Conservation (phyloP, 1,140 invertebrate species). For the Cephus cinctus region DNA sequence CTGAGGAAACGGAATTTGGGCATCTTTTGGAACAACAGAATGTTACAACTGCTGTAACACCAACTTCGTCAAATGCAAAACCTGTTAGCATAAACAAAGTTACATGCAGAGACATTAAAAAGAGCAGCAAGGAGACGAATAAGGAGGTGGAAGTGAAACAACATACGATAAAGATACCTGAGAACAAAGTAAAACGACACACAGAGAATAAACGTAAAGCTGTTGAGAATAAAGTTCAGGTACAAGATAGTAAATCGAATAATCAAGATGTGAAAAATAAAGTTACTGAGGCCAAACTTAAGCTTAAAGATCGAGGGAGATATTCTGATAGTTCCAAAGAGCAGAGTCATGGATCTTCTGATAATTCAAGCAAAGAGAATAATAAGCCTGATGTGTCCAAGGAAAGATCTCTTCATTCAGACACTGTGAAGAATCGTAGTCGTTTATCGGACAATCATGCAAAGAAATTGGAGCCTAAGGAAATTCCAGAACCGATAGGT, state of each 20-base stretch:
- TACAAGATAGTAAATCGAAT: slow-evolving; percentile 26
- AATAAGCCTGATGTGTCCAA: slow-evolving; percentile 31
- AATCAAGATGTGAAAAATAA: slow-evolving; percentile 17
- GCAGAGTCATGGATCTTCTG: slow-evolving; percentile 28
- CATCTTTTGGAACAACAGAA: no score
- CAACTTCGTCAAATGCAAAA: no score
- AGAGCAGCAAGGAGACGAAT: slow-evolving; percentile 4
- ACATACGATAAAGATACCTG: slow-evolving; percentile 6
- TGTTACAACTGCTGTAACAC: no score
- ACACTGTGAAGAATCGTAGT: slow-evolving; percentile 18
- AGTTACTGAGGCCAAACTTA: slow-evolving; percentile 14
- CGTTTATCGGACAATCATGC: slow-evolving; percentile 10
- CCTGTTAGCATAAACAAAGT: no score
- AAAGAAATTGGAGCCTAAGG: slow-evolving; percentile 22
- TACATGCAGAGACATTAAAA: no score
- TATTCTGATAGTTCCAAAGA: slow-evolving; percentile 29
- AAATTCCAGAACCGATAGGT: slow-evolving; percentile 29
- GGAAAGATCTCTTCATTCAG: slow-evolving; percentile 18
- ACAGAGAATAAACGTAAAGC: slow-evolving; percentile 28
- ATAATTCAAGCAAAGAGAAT: slow-evolving; percentile 45
- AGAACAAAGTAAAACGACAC: no score
- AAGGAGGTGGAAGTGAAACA: slow-evolving; percentile 1
- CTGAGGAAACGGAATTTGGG: neutral
- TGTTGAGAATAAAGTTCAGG: slow-evolving; percentile 24
- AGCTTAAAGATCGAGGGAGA: slow-evolving; percentile 18